Conservation (phyloP, 2,797 vertebrate species). For the Margarornis squamiger region DNA sequence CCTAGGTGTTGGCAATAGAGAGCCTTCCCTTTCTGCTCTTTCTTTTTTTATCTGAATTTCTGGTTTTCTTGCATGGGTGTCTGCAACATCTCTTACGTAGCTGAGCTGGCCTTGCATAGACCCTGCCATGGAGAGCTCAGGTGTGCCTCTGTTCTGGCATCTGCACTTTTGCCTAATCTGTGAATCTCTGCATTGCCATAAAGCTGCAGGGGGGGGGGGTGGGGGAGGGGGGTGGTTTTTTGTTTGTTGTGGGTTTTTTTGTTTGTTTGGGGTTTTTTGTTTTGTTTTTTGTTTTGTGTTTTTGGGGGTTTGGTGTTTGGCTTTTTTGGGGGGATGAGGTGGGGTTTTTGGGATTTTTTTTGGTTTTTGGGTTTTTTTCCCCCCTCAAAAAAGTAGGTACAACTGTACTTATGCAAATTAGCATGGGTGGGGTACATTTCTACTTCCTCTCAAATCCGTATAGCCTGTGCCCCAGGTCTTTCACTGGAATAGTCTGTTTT, state of each 20-base stretch:
- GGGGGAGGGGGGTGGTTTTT: too few relatives aligned
- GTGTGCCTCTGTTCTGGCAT: background rate
- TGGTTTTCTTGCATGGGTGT: background rate
- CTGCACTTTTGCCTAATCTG: background rate
- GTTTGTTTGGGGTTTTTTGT: background rate
- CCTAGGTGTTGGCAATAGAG: background rate
- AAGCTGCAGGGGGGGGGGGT: background rate
- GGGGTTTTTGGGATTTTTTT: too few relatives aligned
- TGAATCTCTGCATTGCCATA: background rate
- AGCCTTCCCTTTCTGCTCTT: background rate
- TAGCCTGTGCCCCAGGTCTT: background rate
- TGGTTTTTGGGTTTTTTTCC: background rate
- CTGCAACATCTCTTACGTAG: background rate
- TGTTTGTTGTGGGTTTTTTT: too few relatives aligned
- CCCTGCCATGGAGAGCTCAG: background rate
- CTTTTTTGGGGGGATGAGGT: too few relatives aligned
- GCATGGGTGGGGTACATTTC: fast-evolving
- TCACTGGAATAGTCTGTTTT: background rate
- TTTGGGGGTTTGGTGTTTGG: too few relatives aligned
- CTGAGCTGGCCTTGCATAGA: background rate
- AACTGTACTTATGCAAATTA: background rate
- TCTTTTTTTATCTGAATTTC: background rate
- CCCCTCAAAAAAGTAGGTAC: background rate
- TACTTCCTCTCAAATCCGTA: background rate
- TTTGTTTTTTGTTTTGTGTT: background rate